phyloP scores from a whole-genome alignment of 2,888 invertebrate species.

The Dynastes hyllus region DNA sequence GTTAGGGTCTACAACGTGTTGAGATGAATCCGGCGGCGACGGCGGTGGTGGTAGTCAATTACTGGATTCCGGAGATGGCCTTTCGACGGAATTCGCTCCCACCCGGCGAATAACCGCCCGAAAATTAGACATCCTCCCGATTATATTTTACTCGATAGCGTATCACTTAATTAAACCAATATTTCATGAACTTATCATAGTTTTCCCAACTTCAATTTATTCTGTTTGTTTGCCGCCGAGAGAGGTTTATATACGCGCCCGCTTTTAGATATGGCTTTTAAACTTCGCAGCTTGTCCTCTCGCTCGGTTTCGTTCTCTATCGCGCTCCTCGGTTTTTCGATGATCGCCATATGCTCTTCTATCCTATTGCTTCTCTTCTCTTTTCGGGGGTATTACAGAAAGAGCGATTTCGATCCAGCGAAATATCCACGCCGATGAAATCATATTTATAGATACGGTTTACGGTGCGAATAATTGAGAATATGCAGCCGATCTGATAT shows the following conservation, averaged over 20 bases:
- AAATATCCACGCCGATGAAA: constrained; percentile 29
- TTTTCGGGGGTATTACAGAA: neutral
- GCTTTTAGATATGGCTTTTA: constrained; percentile 40
- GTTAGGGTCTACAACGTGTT: neutral
- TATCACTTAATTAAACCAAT: constrained; percentile 60
- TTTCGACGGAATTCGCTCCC: constrained; percentile 6
- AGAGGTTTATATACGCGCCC: constrained; percentile 25
- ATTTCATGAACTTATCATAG: constrained; percentile 59
- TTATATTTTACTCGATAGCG: constrained; percentile 52
- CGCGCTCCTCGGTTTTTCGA: neutral
- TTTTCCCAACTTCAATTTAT: constrained; percentile 51
- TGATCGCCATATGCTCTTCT: neutral
- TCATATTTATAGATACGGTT: constrained; percentile 44
- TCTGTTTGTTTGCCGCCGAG: constrained; percentile 48
- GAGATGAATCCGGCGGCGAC: neutral
- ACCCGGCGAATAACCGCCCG: constrained; percentile 6
- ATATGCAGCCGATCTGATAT: constrained; percentile 20
- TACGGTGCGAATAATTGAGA: constrained; percentile 35
- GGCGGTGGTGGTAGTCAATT: neutral
- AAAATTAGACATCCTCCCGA: constrained; percentile 44
- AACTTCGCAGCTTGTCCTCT: constrained; percentile 24
- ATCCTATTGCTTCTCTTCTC: neutral
- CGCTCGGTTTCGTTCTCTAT: neutral
- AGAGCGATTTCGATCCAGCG: constrained; percentile 6
- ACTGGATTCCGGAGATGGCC: constrained; percentile 5